Evolutionary conservation across 2,888 invertebrate genomes (phyloP), one percentile per base, ranked within the genome.

Genomic region (Clunio marinus): DNA sequence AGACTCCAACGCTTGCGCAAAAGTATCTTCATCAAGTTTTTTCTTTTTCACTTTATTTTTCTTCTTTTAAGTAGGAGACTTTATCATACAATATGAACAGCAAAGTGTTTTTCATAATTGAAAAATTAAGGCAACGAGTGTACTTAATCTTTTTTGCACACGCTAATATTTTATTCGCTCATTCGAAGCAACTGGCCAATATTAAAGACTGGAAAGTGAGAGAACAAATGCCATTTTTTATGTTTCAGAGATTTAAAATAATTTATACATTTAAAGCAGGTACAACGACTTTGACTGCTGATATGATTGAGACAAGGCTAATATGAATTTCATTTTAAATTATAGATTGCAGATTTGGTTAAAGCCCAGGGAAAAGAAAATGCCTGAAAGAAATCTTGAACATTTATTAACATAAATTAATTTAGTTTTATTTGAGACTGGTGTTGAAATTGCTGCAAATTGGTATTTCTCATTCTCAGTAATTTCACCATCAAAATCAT

Each of bases 81-180:
- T n/a, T 32, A 7, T 32, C 4, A 32, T 32, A 10, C 32, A 32
- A 32, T 22, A 17, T 51, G 51, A 15, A 20, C 22, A 20, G 51
- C 17, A 51, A 51, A 51, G 51, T 51, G 51, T 51, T 51, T n/a
- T 22, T 17, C 57, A 58, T 58, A 58, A 58, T 58, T 58, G 57
- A 58, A 27, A 58, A 58, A 24, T 58, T 58, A 58, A 58, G 13
- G 57, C 2, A 58, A 13, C 24, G 17, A 25, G 27, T 27, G 57
- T 15, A 22, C 57, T 27, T 58, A 58, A 58, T 27, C 27, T 58
- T 58, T 17, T 3, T 3, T 27, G n/a, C 57, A n/a, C 57, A 58
- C 57, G 57, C 57, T 27, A 27, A 13, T 27, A 20, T 20, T 41
- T 5, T 15, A 2, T 41, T 10, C 10, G 4, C 41, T 41, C 41